Evolutionary conservation across 2,113 vertebrate genomes (phyloP).

Genomic region (Nannospalax galili): DNA sequence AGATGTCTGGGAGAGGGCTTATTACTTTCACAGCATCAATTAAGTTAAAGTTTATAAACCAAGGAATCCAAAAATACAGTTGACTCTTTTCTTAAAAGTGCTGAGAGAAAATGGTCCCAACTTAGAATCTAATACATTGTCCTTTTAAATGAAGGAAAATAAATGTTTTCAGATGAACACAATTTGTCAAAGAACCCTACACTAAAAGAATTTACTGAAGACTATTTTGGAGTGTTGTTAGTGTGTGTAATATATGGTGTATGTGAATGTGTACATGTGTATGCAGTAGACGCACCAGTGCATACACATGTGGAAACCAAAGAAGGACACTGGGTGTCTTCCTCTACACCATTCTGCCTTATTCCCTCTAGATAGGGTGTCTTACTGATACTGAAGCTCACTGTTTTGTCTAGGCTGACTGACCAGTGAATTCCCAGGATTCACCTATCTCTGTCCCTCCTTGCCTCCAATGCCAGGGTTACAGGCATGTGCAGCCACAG

Average conservation of each 20-base stretch:
- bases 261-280: neutral
- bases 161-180: neutral
- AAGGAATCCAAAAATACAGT: neutral
- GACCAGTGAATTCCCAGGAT: neutral
- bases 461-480: neutral
- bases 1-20: neutral
- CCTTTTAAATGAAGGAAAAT: conserved; percentile 12
- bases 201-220: neutral
- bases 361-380: neutral
- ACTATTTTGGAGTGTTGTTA: too few species aligned
- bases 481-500: neutral
- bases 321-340: too few species aligned
- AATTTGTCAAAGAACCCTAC: conserved; percentile 9
- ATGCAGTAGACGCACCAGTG: neutral
- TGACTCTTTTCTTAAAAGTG: neutral
- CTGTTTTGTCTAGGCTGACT: neutral
- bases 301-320: neutral
- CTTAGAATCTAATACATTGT: neutral
- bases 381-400: neutral
- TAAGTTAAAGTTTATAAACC: neutral
- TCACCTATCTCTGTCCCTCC: neutral
- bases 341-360: neutral
- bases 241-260: neutral
- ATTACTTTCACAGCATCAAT: neutral
- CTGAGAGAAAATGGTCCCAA: neutral